Percentiles rank a stretch among this genome's conserved stretches.
Evolutionary conservation across 1,140 invertebrate species (phyloP).

Genomic region (Aphelinus certus): DNA sequence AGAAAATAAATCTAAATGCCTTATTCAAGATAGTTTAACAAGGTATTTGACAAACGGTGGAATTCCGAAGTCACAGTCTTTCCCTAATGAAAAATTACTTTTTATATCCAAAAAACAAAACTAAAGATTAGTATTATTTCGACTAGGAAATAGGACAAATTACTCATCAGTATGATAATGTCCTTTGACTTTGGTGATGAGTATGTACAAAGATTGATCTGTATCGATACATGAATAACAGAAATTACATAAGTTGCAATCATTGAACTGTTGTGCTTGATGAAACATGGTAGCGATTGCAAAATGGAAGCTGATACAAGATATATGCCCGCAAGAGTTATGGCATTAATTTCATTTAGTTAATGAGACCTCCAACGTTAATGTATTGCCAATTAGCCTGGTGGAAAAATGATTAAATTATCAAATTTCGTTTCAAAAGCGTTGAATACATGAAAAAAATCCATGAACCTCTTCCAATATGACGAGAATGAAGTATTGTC

Average conservation of each 20-base stretch:
- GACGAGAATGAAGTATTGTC: too few species aligned
- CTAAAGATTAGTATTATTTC: not conserved
- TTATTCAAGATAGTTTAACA: too few species aligned
- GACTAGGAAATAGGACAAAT: not conserved
- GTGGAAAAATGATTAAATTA: too few species aligned
- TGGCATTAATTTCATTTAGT: conserved; percentile 43
- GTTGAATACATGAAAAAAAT: too few species aligned
- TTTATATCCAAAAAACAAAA: not conserved
- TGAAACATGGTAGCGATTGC: conserved; percentile 3
- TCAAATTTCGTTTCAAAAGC: too few species aligned
- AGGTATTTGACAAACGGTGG: too few species aligned
- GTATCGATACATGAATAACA: not conserved
- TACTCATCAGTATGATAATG: not conserved
- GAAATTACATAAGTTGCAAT: not conserved
- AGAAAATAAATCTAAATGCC: too few species aligned
- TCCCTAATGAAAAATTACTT: too few species aligned
- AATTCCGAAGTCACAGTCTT: too few species aligned
- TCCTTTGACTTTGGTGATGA: not conserved
- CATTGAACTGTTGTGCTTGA: not conserved
- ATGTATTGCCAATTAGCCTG: conserved; percentile 64
- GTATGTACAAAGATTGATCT: not conserved
- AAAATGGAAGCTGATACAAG: not conserved
- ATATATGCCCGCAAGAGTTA: not conserved
- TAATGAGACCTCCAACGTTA: conserved; percentile 54
- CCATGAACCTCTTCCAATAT: too few species aligned